These are phyloP conservation scores for Rotaria socialis DNA, from an alignment of 2,888 invertebrate genomes.

Conservation along the genomic window DNA sequence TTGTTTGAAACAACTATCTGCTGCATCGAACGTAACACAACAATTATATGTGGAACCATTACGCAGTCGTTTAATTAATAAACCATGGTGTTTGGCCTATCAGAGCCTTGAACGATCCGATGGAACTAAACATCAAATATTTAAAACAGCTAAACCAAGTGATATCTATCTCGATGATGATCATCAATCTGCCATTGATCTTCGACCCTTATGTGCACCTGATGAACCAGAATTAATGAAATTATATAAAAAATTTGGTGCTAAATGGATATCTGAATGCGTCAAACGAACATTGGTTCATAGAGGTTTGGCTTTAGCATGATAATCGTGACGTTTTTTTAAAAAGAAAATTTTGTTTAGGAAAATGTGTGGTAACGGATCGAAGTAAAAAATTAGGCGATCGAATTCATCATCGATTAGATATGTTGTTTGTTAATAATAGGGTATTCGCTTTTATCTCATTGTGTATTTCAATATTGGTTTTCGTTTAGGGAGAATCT, in stretches of 20 bases:
- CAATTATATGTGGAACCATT: not conserved
- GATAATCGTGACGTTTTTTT: too few species aligned
- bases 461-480: not conserved
- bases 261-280: not conserved
- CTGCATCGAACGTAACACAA: not conserved
- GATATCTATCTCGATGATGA: conserved; percentile 18
- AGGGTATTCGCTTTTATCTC: not conserved
- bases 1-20: not conserved
- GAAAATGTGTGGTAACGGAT: not conserved
- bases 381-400: not conserved
- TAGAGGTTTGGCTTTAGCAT: not conserved
- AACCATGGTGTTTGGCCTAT: conserved; percentile 30
- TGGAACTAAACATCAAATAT: not conserved
- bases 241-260: conserved; percentile 10
- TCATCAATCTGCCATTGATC: not conserved
- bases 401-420: conserved; percentile 6
- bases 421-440: conserved; percentile 2
- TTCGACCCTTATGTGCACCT: not conserved
- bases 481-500: not conserved
- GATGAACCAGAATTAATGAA: not conserved
- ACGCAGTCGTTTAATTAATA: not conserved
- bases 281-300: not conserved
- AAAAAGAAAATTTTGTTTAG: too few species aligned
- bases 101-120: not conserved
- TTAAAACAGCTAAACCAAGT: not conserved